Conservation (phyloP, 2,797 vertebrate species). For the Botia almorhae region DNA sequence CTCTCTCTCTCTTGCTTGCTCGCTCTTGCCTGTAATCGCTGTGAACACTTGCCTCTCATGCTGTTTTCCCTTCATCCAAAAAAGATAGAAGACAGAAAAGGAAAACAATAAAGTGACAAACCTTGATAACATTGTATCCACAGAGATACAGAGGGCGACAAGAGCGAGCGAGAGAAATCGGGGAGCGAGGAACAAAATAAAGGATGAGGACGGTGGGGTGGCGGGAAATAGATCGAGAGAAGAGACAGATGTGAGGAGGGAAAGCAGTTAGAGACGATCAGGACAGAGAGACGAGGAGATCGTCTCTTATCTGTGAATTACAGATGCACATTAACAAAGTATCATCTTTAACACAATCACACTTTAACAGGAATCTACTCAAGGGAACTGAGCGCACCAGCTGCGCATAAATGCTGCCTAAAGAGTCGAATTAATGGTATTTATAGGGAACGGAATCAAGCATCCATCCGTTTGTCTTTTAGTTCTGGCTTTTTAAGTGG, state of each 20-base stretch:
- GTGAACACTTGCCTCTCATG: neutral
- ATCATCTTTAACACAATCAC: neutral
- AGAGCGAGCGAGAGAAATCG: neutral
- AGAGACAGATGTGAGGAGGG: constrained; percentile 47
- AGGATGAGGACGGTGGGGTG: constrained; percentile 15
- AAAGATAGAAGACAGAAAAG: constrained; percentile 1
- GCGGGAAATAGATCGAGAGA: constrained; percentile 44
- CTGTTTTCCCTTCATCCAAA: constrained; percentile 14
- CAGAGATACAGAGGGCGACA: neutral
- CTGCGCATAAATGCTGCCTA: constrained; percentile 1
- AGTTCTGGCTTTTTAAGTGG: neutral
- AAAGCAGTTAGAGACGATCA: constrained; percentile 23
- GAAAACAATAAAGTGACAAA: neutral
- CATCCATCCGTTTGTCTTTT: constrained; percentile 1
- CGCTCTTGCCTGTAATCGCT: neutral
- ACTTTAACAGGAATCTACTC: neutral
- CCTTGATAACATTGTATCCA: neutral
- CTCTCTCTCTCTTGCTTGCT: neutral
- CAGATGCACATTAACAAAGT: neutral
- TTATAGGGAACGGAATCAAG: constrained; percentile 15
- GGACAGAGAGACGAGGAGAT: constrained; percentile 31
- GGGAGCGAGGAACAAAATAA: constrained; percentile 4
- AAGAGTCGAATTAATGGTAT: constrained; percentile 15
- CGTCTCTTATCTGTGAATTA: constrained; percentile 30
- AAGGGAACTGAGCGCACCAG: constrained; percentile 3